A percentile compares a stretch with the other conserved stretches of the same genome.
Evolutionary conservation across 1,140 invertebrate genomes (phyloP).

Genomic region (Drosophila tropicalis): DNA sequence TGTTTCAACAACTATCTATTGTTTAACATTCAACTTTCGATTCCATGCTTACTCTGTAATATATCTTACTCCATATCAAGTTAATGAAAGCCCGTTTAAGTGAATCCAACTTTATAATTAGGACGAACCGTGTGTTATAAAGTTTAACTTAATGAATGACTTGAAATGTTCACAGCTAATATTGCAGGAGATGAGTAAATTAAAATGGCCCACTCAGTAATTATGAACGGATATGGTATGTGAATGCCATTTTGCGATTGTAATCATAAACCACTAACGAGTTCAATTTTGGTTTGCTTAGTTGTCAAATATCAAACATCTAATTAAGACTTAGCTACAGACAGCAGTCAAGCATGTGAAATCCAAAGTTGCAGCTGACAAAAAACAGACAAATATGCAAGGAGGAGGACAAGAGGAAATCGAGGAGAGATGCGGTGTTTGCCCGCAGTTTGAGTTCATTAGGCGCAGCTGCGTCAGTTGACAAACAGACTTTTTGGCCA

Average conservation of each 20-base stretch:
- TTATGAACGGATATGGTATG: background rate
- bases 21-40: too few relatives aligned
- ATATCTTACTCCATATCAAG: too few relatives aligned
- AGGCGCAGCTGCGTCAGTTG: slow-evolving; percentile 58
- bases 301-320: slow-evolving; percentile 64
- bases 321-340: slow-evolving; percentile 60
- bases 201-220: background rate
- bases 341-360: slow-evolving; percentile 22
- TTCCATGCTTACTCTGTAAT: too few relatives aligned
- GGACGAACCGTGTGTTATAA: too few relatives aligned
- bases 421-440: slow-evolving; percentile 7
- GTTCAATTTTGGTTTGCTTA: slow-evolving; percentile 43
- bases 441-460: slow-evolving; percentile 66
- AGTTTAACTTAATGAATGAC: too few relatives aligned
- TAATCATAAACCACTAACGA: slow-evolving; percentile 64
- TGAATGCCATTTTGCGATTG: background rate
- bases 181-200: too few relatives aligned
- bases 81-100: too few relatives aligned
- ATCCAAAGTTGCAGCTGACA: slow-evolving; percentile 27
- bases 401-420: background rate
- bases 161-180: too few relatives aligned
- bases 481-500: slow-evolving; percentile 63
- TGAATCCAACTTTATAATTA: too few relatives aligned
- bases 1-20: too few relatives aligned
- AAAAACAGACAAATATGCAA: slow-evolving; percentile 31